Percentiles rank a stretch among this genome's conserved stretches.
These are phyloP conservation scores for Trachythela sp. DNA, from an alignment of 64 coral and sea anemone genomes.

Conservation along the genomic window DNA sequence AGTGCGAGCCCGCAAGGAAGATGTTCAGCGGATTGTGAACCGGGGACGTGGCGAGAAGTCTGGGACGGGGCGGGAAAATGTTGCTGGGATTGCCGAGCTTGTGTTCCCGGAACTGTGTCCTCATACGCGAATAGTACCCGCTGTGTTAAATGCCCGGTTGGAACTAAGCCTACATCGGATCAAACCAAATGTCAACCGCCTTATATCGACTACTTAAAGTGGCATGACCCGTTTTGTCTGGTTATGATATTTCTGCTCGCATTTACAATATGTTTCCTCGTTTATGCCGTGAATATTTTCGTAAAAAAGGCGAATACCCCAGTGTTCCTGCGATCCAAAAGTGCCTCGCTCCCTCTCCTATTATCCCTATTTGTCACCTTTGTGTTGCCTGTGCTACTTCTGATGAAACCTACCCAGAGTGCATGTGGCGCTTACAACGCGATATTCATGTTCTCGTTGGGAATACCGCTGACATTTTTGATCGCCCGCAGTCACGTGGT, in stretches of 20 bases:
- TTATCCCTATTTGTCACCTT: conserved; percentile 77
- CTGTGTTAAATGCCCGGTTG: conserved; percentile 54
- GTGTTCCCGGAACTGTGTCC: conserved; percentile 46
- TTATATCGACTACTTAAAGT: conserved; percentile 85
- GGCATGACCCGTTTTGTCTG: conserved; percentile 69
- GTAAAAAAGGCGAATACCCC: conserved; percentile 72
- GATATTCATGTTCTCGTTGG: conserved; percentile 68
- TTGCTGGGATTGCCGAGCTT: conserved; percentile 78
- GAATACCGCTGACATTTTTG: conserved; percentile 73
- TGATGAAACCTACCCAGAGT: conserved; percentile 63
- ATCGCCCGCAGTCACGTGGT: conserved; percentile 60
- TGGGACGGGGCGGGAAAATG: conserved; percentile 44
- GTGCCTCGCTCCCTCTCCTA: conserved; percentile 56
- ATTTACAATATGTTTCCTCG: conserved; percentile 60
- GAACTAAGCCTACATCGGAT: conserved; percentile 43
- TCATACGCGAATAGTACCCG: conserved; percentile 38
- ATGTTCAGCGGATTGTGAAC: conserved; percentile 58
- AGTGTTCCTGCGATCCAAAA: conserved; percentile 68
- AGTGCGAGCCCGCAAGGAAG: conserved; percentile 26
- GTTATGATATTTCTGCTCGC: conserved; percentile 84
- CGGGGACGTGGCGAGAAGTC: conserved; percentile 37
- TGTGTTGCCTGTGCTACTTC: conserved; percentile 66
- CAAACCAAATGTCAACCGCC: conserved; percentile 59
- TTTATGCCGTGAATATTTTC: conserved; percentile 64
- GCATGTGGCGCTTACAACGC: conserved; percentile 77